Base-by-base conservation (phyloP, 2,797 vertebrate species). In the Xenops minutus region DNA sequence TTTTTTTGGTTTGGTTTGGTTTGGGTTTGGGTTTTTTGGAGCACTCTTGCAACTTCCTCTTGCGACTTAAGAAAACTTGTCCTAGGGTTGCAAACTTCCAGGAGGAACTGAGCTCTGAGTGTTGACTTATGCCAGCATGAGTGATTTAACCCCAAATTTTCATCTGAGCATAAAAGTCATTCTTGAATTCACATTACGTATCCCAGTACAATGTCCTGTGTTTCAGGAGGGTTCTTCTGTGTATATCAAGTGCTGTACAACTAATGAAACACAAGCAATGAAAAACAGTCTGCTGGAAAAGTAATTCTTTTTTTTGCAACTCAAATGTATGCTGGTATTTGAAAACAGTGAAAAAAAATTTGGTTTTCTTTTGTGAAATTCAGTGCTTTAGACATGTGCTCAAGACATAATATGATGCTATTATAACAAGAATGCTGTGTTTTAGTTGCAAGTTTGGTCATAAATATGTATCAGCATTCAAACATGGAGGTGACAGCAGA, bases 11-110 rank as follows among this genome's bases (percentile, higher is more conserved):
- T 43, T 43, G 17, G 8, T 43, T 44, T 44, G 55, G 22, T 26
- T 17, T 24, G 14, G 11, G 37, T 71, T 37, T 27, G 32, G 58
- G 29, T 43, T 92, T 92, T 7, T 46, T 46, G 11, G 13, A 71
- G 58, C 80, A 46, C 44, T 82, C 46, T 74, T 90, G 71, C 76
- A 92, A 62, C 74, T 95, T 96, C 92, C 77, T 85, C 77, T 81
- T 95, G 69, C 6, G 5, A 74, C 71, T 84, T 88, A 43, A 89
- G 64, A 62, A 78, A 82, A 56, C 49, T 87, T 79, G 67, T 32
- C 37, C 30, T 39, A 52, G 43, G 27, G 44, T 94, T 81, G 88
- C 80, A 61, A 58, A 73, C 63, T 93, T 95, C 66, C 67, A 81
- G 63, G 80, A 95, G 68, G 75, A 95, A 85, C 72, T 85, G 49